phyloP scores from a whole-genome alignment of 2,888 invertebrate genomes.

The Cartodere bifasciata region DNA sequence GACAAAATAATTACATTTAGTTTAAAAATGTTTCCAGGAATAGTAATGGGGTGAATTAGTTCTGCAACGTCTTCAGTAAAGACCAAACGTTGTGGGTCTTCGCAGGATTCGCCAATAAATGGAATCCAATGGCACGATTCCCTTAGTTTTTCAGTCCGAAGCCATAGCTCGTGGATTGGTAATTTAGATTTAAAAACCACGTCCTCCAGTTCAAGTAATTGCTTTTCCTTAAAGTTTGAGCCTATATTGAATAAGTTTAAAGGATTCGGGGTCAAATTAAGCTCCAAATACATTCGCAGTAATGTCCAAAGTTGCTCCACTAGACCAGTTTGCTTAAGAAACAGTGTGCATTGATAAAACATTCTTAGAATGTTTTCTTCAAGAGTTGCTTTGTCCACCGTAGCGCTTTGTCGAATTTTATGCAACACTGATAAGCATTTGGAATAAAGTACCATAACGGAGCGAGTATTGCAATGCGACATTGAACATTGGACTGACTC shows the following conservation, averaged over 20 bases:
- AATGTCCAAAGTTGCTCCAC: constrained; percentile 65
- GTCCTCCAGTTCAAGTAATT: constrained; percentile 47
- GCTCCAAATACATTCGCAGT: constrained; percentile 51
- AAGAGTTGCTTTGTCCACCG: constrained; percentile 26
- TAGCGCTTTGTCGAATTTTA: constrained; percentile 29
- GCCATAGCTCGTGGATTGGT: constrained; percentile 62
- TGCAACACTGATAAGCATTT: constrained; percentile 37
- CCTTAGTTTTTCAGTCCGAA: constrained; percentile 60
- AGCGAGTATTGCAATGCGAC: constrained; percentile 47
- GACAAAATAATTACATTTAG: constrained; percentile 46
- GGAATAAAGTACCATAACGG: constrained; percentile 44
- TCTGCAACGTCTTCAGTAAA: constrained; percentile 50
- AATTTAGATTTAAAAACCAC: constrained; percentile 46
- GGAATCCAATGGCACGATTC: constrained; percentile 61
- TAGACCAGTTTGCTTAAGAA: constrained; percentile 57
- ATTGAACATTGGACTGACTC: constrained; percentile 43
- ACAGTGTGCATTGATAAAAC: constrained; percentile 43
- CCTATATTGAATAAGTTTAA: constrained; percentile 21
- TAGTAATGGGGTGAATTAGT: constrained; percentile 54
- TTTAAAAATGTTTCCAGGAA: constrained; percentile 43
- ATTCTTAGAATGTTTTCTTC: constrained; percentile 35
- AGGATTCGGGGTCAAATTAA: constrained; percentile 44
- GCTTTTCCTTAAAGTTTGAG: constrained; percentile 34
- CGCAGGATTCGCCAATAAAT: constrained; percentile 36
- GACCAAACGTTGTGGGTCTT: constrained; percentile 53